Conservation (phyloP, 2,888 invertebrate genomes). For the Onchidella celtica region DNA sequence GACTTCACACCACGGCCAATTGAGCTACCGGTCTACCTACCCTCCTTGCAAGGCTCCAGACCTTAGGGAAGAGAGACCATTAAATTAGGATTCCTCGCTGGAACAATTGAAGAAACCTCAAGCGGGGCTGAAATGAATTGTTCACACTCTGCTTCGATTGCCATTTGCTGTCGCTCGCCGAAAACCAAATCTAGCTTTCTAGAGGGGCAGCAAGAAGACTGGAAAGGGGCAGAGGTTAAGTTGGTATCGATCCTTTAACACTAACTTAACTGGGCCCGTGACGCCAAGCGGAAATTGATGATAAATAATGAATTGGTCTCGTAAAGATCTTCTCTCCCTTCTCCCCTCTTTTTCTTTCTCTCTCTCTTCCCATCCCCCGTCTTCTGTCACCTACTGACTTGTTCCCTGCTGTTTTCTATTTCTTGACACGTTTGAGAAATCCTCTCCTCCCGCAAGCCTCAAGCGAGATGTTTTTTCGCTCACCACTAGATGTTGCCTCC, state of each 20-base stretch:
- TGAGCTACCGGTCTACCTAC: slow-evolving; percentile 39
- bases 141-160: slow-evolving; percentile 49
- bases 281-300: slow-evolving; percentile 43
- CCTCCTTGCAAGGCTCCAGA: slow-evolving; percentile 7
- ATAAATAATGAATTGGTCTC: slow-evolving; percentile 41
- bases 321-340: slow-evolving; percentile 18
- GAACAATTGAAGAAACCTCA: slow-evolving; percentile 45
- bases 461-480: too few relatives aligned
- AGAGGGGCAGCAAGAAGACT: slow-evolving; percentile 16
- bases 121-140: slow-evolving; percentile 47
- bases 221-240: slow-evolving; percentile 37
- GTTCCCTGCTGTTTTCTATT: too few relatives aligned
- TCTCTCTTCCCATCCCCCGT: too few relatives aligned
- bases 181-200: slow-evolving; percentile 44
- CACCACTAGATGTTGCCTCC: too few relatives aligned
- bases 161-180: slow-evolving; percentile 48
- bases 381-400: too few relatives aligned
- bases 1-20: slow-evolving; percentile 44
- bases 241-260: slow-evolving; percentile 41
- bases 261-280: slow-evolving; percentile 26
- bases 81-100: slow-evolving; percentile 45
- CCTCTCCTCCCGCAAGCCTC: too few relatives aligned
- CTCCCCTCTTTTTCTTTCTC: not conserved
- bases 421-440: too few relatives aligned
- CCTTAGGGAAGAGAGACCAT: slow-evolving; percentile 37